A percentile compares a stretch with the other conserved stretches of the same genome.
These are phyloP conservation scores for Camponotus pennsylvanicus DNA, from an alignment of 1,140 invertebrate species.

Conservation along the genomic window DNA sequence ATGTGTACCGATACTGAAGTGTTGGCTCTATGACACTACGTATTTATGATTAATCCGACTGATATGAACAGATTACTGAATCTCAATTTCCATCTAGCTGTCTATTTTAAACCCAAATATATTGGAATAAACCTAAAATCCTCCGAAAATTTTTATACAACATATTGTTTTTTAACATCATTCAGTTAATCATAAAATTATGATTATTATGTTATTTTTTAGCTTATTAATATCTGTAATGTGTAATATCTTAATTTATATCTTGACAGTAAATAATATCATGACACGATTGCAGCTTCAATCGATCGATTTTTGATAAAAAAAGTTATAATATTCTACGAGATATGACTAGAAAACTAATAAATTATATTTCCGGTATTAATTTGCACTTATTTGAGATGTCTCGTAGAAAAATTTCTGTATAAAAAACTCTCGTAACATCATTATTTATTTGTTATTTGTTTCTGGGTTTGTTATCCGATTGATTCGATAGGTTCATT, in stretches of 20 bases:
- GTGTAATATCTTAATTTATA: too few relatives aligned
- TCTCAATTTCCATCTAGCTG: conserved; percentile 50
- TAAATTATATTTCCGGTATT: not conserved
- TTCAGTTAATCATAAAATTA: too few relatives aligned
- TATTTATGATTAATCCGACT: conserved; percentile 69
- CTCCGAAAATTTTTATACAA: too few relatives aligned
- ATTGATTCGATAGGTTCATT: conserved; percentile 32
- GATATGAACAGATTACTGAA: conserved; percentile 69
- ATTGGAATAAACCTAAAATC: too few relatives aligned
- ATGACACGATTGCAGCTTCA: not conserved
- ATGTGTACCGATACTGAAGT: conserved; percentile 26
- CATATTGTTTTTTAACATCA: too few relatives aligned
- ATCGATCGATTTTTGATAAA: not conserved
- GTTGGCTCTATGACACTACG: conserved; percentile 38
- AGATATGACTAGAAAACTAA: not conserved
- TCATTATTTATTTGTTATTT: not conserved
- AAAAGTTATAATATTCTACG: not conserved
- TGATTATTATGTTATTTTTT: too few relatives aligned
- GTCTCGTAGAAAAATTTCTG: not conserved
- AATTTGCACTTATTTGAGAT: conserved; percentile 19
- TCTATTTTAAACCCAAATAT: not conserved
- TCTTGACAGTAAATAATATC: not conserved
- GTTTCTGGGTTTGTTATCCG: conserved; percentile 32
- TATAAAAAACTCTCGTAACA: conserved; percentile 4
- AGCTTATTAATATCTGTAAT: too few relatives aligned